Evolutionary conservation across 2,888 invertebrate species (phyloP).

Genomic region (Diplazon laetatorius): DNA sequence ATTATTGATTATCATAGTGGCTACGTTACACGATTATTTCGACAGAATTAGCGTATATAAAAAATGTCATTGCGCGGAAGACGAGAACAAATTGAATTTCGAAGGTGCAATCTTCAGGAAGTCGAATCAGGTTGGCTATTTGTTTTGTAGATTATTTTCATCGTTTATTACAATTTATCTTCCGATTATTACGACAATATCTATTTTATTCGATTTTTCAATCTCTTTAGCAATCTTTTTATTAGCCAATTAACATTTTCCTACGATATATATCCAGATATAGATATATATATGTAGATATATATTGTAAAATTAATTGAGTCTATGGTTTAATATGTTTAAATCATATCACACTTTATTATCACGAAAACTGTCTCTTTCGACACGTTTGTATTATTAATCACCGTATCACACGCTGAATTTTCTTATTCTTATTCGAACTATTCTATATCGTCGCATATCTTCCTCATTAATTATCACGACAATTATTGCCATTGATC

Average conservation of each 20-base stretch:
- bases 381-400: conserved; percentile 47
- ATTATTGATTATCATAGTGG: conserved; percentile 13
- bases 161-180: conserved; percentile 50
- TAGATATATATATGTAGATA: conserved; percentile 23
- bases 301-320: conserved; percentile 22
- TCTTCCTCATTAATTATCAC: conserved; percentile 67
- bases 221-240: conserved; percentile 17
- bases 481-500: conserved; percentile 46
- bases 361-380: conserved; percentile 26
- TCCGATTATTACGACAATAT: conserved; percentile 37
- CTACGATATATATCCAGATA: conserved; percentile 40
- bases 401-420: conserved; percentile 47
- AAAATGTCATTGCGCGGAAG: conserved; percentile 17
- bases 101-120: conserved; percentile 61
- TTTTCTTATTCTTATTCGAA: conserved; percentile 22
- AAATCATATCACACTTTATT: conserved; percentile 23
- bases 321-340: conserved; percentile 22
- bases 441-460: conserved; percentile 57
- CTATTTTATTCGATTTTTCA: conserved; percentile 9
- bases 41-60: conserved; percentile 7
- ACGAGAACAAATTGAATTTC: conserved; percentile 52
- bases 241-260: conserved; percentile 37
- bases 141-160: conserved; percentile 48
- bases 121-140: conserved; percentile 64
- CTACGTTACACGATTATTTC: conserved; percentile 1